phyloP scores from a whole-genome alignment of 1,140 invertebrate genomes.

The Lordiphosa stackelbergi region DNA sequence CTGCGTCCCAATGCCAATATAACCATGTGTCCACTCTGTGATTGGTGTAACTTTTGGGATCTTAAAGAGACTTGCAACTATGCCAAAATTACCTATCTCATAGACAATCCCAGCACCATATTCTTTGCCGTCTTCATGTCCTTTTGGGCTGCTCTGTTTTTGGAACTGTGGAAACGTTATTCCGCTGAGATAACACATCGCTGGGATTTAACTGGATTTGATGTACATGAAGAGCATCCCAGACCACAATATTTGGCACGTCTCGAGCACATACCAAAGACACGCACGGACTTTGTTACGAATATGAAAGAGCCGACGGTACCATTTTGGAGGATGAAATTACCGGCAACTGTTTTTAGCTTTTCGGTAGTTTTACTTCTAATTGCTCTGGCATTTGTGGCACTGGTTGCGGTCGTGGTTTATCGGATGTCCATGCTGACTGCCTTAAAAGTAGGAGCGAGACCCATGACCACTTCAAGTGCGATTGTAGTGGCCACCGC shows the following conservation, averaged over 20 bases:
- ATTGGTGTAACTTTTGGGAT: slow-evolving; percentile 93
- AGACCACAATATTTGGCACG: slow-evolving; percentile 88
- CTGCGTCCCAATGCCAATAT: slow-evolving; percentile 78
- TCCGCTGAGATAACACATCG: slow-evolving; percentile 93
- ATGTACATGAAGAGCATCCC: slow-evolving; percentile 91
- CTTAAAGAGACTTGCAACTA: slow-evolving; percentile 91
- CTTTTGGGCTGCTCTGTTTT: slow-evolving; percentile 93
- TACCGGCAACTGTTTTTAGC: slow-evolving; percentile 90
- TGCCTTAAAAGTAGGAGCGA: slow-evolving; percentile 81
- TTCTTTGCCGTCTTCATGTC: slow-evolving; percentile 98
- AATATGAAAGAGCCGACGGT: slow-evolving; percentile 89
- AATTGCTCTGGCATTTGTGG: slow-evolving; percentile 88
- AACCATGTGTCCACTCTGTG: slow-evolving; percentile 92
- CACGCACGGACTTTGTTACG: slow-evolving; percentile 82
- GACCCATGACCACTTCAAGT: slow-evolving; percentile 83
- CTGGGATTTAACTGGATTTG: slow-evolving; percentile 93
- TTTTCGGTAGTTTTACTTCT: slow-evolving; percentile 89
- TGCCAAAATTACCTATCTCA: slow-evolving; percentile 92
- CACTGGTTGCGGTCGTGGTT: slow-evolving; percentile 93
- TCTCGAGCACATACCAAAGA: slow-evolving; percentile 84
- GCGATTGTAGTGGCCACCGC: slow-evolving; percentile 89
- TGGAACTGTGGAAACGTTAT: slow-evolving; percentile 97
- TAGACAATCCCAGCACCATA: slow-evolving; percentile 96
- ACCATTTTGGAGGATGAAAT: slow-evolving; percentile 91
- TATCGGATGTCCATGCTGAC: slow-evolving; percentile 94